Conservation (phyloP, 1,140 invertebrate species). For the Hydropsyche tenuis region DNA sequence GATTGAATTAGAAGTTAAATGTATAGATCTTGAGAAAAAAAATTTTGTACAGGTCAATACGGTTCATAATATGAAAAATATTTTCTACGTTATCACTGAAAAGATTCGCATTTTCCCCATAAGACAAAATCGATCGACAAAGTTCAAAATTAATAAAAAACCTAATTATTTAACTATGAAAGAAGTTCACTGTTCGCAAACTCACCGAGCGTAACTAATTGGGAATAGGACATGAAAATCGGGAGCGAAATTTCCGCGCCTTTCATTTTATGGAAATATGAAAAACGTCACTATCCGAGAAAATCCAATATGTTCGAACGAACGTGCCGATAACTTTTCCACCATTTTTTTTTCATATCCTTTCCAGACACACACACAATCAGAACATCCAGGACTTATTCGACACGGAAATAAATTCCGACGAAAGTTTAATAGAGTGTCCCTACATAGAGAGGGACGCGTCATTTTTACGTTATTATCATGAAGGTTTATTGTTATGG, state of each 20-base stretch:
- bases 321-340: not conserved
- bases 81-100: too few species aligned
- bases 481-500: constrained; percentile 27
- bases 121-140: too few species aligned
- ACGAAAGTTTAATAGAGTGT: constrained; percentile 31
- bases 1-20: too few species aligned
- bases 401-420: constrained; percentile 3
- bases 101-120: too few species aligned
- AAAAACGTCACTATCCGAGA: not conserved
- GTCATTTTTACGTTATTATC: not conserved
- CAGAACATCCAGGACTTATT: too few species aligned
- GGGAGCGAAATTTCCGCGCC: too few species aligned
- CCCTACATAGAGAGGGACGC: not conserved
- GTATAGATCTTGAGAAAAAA: too few species aligned
- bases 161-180: too few species aligned
- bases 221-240: not conserved
- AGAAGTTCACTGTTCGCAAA: not conserved
- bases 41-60: too few species aligned
- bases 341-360: not conserved
- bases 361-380: too few species aligned
- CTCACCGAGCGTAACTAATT: not conserved
- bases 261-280: not conserved
- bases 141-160: too few species aligned
- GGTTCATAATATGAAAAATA: too few species aligned
- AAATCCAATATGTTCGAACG: constrained; percentile 3